Base-by-base conservation (phyloP, 92 coral and sea anemone species). In the Chrysogorgia sp. region DNA sequence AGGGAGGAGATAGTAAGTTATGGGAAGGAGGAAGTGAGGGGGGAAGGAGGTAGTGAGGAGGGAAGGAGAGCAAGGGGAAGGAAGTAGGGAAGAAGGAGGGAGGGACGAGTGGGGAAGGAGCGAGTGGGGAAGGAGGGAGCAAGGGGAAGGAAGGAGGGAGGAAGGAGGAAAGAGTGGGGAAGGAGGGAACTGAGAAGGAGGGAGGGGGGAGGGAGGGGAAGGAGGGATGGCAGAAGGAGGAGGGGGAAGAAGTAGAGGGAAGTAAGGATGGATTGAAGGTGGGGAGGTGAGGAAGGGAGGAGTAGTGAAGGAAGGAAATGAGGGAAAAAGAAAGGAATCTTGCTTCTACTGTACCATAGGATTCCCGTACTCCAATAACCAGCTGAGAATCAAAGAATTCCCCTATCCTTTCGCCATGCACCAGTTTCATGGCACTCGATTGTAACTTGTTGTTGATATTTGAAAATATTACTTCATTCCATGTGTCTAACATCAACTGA, bases 341-440 rank as follows among this genome's bases (percentile, higher is more conserved):
- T 37, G 5, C 43, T 37, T 37, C 43, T 12, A 37, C n/a, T 81
- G 7, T 84, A 92, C 99, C 99, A 78, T 96, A 96, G 0, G 99
- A 96, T 77, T 96, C 99, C 61, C 99, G 80, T 2, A 96, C 99
- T 20, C 99, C 99, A 82, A 96, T 96, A 58, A 96, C 99, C 66
- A 96, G 86, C 75, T 96, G 99, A 20, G 97, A 92, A 62, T 96
- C 99, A 92, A 96, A 96, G 31, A 97, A 96, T 31, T 96, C 97
- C 7, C 99, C 99, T 67, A 90, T 89, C 32, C 99, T 90, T 67
- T 96, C 99, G 2, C 89, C 87, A 69, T 96, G 97, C 25, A 96
- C 97, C 60, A 96, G 79, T 71, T 92, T 96, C 99, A 96, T 96
- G 34, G 99, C 99, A 82, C 97, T 89, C 12, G 91, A 92, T 80